Conservation (phyloP, 1,140 invertebrate species). For the Meteorus sp. region DNA sequence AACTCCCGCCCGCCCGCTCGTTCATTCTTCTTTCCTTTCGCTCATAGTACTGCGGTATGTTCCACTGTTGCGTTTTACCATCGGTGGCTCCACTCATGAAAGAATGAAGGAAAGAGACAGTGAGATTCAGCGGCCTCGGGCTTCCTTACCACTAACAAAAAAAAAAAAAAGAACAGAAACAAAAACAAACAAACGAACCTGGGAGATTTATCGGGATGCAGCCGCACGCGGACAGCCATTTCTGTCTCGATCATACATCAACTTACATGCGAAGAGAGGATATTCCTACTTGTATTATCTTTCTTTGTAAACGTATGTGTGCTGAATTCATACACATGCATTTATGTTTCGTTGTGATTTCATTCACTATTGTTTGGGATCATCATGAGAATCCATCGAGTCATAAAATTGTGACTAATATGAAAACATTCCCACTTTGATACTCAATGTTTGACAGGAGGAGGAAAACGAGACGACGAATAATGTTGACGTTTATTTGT, state of each 20-base stretch:
- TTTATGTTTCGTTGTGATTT: slow-evolving; percentile 2
- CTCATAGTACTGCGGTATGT: no score
- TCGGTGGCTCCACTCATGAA: slow-evolving; percentile 13
- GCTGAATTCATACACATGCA: background rate
- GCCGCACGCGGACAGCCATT: slow-evolving; percentile 41
- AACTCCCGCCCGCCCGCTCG: slow-evolving; percentile 24
- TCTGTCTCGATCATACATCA: slow-evolving; percentile 42
- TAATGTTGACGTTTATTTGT: slow-evolving; percentile 28
- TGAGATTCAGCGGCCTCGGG: slow-evolving; percentile 32
- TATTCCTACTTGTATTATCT: slow-evolving; percentile 11
- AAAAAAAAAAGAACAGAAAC: no score
- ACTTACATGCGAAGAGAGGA: slow-evolving; percentile 30
- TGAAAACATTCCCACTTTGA: slow-evolving; percentile 34
- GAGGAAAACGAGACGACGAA: no score
- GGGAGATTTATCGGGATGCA: slow-evolving; percentile 43
- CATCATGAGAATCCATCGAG: slow-evolving; percentile 8
- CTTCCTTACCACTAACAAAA: slow-evolving; percentile 39
- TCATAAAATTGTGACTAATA: slow-evolving; percentile 32
- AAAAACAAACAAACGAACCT: no score
- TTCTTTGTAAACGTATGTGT: background rate
- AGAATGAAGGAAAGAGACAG: no score
- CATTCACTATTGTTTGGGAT: slow-evolving; percentile 25
- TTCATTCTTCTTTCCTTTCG: no score
- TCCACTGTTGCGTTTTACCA: no score
- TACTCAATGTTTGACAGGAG: slow-evolving; percentile 30